Evolutionary conservation across 1,140 invertebrate species (phyloP).

Genomic region (Bombus confusus): DNA sequence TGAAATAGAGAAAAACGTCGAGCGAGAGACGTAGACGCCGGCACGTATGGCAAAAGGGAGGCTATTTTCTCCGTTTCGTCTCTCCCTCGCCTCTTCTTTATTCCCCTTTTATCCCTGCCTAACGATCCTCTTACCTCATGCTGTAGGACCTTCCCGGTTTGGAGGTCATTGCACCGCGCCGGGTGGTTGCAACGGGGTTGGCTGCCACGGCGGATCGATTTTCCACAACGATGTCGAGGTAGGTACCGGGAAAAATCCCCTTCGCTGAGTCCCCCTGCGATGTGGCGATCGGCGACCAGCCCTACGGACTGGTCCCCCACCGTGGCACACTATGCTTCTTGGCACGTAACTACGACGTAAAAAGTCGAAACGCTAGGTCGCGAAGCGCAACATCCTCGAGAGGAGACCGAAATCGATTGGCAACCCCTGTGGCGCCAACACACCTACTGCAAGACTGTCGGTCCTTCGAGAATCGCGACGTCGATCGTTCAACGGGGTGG

Average conservation of each 20-base stretch:
- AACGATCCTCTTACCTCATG: constrained; percentile 74
- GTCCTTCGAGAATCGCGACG: constrained; percentile 3
- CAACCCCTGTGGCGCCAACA: constrained; percentile 20
- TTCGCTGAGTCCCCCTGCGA: constrained; percentile 44
- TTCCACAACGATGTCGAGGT: constrained; percentile 57
- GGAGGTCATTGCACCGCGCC: constrained; percentile 79
- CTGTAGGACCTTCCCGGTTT: constrained; percentile 80
- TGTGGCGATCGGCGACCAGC: not conserved
- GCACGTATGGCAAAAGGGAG: constrained; percentile 33
- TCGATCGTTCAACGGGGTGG: not conserved
- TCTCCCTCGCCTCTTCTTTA: not conserved
- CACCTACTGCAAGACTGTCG: not conserved
- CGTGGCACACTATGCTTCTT: constrained; percentile 27
- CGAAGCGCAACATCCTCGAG: constrained; percentile 10
- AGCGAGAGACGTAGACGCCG: constrained; percentile 59
- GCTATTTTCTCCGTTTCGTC: constrained; percentile 61
- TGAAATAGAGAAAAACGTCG: constrained; percentile 61
- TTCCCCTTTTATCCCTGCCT: not conserved
- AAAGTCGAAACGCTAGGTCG: constrained; percentile 37
- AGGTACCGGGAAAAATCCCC: constrained; percentile 39
- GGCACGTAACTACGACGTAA: constrained; percentile 54
- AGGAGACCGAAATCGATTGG: constrained; percentile 53
- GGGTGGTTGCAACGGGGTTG: constrained; percentile 67
- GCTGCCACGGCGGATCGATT: constrained; percentile 74
- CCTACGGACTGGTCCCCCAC: not conserved